These are phyloP conservation scores for Dorcus hopei DNA, from an alignment of 2,888 invertebrate species.

Conservation along the genomic window DNA sequence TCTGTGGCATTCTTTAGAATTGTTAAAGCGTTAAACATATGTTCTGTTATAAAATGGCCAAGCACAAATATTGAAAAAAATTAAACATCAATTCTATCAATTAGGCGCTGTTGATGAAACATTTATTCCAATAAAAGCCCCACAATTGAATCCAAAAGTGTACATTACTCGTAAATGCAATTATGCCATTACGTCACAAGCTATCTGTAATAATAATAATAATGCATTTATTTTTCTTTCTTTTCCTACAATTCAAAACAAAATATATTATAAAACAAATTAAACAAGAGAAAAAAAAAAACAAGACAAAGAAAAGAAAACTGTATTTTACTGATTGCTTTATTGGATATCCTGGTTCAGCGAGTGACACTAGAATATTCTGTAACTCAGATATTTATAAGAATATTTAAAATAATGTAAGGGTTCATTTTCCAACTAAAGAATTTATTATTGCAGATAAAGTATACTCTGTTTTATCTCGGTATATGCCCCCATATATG, in stretches of 20 bases:
- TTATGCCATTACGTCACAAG: slow-evolving; percentile 28
- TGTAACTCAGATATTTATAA: slow-evolving; percentile 28
- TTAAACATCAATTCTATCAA: too few relatives aligned
- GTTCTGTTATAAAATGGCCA: too few relatives aligned
- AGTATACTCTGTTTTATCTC: slow-evolving; percentile 27
- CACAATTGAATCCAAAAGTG: slow-evolving; percentile 21
- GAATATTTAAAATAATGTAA: slow-evolving; percentile 4
- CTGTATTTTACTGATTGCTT: slow-evolving; percentile 26
- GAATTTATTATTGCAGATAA: slow-evolving; percentile 30
- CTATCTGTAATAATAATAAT: slow-evolving; percentile 26
- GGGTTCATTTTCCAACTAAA: slow-evolving; percentile 14
- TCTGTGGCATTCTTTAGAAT: too few relatives aligned
- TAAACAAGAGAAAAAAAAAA: too few relatives aligned
- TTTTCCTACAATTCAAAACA: too few relatives aligned
- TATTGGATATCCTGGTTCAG: slow-evolving; percentile 30
- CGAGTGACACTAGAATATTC: slow-evolving; percentile 27
- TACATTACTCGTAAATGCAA: slow-evolving; percentile 28
- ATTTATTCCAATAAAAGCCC: slow-evolving; percentile 29
- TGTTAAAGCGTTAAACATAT: too few relatives aligned
- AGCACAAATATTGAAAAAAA: too few relatives aligned
- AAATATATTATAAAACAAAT: too few relatives aligned
- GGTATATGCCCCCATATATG: slow-evolving; percentile 27
- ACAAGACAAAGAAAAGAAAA: too few relatives aligned
- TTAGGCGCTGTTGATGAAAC: slow-evolving; percentile 28
- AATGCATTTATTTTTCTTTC: too few relatives aligned